Evolutionary conservation across 2,888 invertebrate genomes (phyloP), one percentile per base, ranked within the genome.

Genomic region (Sceliomorpha sp.): DNA sequence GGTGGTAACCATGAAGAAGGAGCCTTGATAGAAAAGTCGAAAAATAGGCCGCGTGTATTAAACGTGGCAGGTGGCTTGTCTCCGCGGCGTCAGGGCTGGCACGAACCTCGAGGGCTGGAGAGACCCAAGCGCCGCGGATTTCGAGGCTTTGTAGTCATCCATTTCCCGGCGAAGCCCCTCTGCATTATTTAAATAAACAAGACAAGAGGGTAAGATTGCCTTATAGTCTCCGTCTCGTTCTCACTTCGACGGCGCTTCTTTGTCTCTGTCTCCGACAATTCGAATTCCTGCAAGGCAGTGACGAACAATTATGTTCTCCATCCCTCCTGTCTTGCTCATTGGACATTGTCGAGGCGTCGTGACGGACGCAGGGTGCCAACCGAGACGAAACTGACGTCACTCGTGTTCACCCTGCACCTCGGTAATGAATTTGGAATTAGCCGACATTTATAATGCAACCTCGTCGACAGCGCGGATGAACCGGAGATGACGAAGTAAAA

Each of bases 401-500:
- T 17, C 67, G 42, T 59, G 63, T 66, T 36, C 48, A 60, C 63
- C 55, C 73, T 73, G 69, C 77, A 77, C 67, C 77, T 78, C 77
- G 78, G 80, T 88, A 86, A 87, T 88, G 86, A 88, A 87, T 87
- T 87, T 87, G 84, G 85, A 87, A 87, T 87, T 86, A 82, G 82
- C 83, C 81, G 73, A 76, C 86, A 84, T 87, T 86, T 80, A 85
- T 87, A 86, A 87, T 85, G 75, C 78, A 81, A 74, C 64, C 74
- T 67, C 80, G 85, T 81, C 82, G 83, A 82, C 82, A 82, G 80
- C 76, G 71, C 67, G 69, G 78, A 82, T 81, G 77, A 81, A 75
- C 79, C 79, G 78, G 81, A 82, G 84, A 87, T 86, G 86, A 86
- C 85, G 83, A 79, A 81, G 84, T 84, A 80, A 84, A 85, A 85